Evolutionary conservation across 2,797 vertebrate species (phyloP), one percentile per base, ranked within the genome.

Genomic region (Coranthus polyacanthus): DNA sequence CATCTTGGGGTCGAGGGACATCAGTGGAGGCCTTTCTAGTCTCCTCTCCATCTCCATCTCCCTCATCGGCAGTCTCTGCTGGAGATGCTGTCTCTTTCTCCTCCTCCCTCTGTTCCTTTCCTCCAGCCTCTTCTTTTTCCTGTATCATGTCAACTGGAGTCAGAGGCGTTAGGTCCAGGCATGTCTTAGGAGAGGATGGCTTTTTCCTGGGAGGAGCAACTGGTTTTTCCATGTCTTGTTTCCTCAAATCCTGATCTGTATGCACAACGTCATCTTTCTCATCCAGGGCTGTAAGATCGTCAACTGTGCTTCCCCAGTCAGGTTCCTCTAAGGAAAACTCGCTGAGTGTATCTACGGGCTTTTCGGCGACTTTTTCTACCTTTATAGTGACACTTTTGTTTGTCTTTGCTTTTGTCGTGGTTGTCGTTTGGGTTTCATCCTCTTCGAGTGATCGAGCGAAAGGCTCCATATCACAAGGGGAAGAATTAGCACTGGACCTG

Each of bases 401-500:
- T 21, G 77, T 41, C 64, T 83, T 86, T 12, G 17, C 63, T 88
- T 65, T 75, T 38, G 62, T 51, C 42, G 75, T 71, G 12, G 36
- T 42, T 2, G 20, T 22, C 17, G 68, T 3, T 57, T 89, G 61
- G 2, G 46, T 16, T 29, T 85, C 71, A 0, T 86, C 79, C 3
- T 88, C 65, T 20, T 81, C 60, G 0, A 52, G 29, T 2, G 49
- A 51, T 67, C 4, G 73, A 26, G 52, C 37, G 12, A 92, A 83
- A 18, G 82, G 82, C 2, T 91, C 81, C 2, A 81, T 17, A 12
- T 91, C 89, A 18, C 82, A 92, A 0, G 92, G 93, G 39, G 93
- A 94, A 18, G 92, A 91, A 60, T 80, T 92, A 12, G n/a, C 90
- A 5, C 93, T 89, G 24, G 88, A 81, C 46, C 93, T 87, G 41